These are phyloP conservation scores for Phoxinus phoxinus DNA, from an alignment of 2,113 vertebrate species.

Conservation along the genomic window DNA sequence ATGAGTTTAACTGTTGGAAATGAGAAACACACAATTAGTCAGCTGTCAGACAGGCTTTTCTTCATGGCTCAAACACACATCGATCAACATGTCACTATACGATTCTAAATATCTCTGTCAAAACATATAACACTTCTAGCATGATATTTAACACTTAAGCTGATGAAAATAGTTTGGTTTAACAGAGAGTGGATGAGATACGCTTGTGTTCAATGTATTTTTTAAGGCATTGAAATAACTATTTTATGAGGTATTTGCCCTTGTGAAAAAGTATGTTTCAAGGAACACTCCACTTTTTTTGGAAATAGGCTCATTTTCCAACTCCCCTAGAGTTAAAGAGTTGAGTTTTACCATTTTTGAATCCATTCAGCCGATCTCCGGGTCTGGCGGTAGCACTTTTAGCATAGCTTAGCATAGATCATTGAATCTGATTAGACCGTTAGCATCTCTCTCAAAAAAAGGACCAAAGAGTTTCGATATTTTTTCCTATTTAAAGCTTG, in stretches of 20 bases:
- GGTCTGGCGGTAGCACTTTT: too few relatives aligned
- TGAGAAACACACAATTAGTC: conserved; percentile 71
- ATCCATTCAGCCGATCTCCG: too few relatives aligned
- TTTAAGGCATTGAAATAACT: background rate
- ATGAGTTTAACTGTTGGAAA: conserved; percentile 62
- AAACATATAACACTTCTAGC: background rate
- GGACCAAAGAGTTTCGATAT: too few relatives aligned
- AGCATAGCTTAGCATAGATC: too few relatives aligned
- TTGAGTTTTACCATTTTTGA: too few relatives aligned
- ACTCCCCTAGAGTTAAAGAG: too few relatives aligned
- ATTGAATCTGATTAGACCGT: too few relatives aligned
- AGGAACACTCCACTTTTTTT: too few relatives aligned
- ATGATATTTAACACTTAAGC: conserved; percentile 7
- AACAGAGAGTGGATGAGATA: background rate
- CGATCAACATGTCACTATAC: conserved; percentile 1
- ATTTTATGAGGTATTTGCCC: background rate
- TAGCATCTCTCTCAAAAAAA: too few relatives aligned
- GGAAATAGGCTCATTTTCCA: too few relatives aligned
- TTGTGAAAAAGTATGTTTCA: too few relatives aligned
- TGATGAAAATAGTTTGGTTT: background rate
- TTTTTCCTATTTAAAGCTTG: too few relatives aligned
- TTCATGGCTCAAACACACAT: conserved; percentile 20
- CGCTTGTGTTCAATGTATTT: background rate
- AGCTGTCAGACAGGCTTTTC: conserved; percentile 66
- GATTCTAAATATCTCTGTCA: conserved; percentile 30